Base-by-base conservation (phyloP, 1,140 invertebrate species). In the Alviniconcha marisindica region DNA sequence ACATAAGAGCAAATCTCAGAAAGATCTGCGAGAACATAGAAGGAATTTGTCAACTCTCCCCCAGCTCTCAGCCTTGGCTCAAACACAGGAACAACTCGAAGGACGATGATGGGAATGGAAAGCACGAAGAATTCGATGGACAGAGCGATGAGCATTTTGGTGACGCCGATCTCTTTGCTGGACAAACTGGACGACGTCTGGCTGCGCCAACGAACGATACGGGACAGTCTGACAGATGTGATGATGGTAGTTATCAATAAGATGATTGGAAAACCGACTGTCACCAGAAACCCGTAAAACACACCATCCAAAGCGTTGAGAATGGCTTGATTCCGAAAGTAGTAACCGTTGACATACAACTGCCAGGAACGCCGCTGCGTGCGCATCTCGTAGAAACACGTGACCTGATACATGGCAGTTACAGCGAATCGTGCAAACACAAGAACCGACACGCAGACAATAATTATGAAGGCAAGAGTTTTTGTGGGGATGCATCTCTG, bases 111-210 rank as follows among this genome's bases (percentile, higher is more conserved):
- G 28, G 63, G 63, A 28, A 33, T 7, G 18, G 63, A 66, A 4
- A 66, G 63, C 31, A 66, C 18, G 63, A 66, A 12, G 28, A 66
- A 66, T 18, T 66, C 63, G 63, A 66, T 33, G n/a, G 63, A 66
- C 18, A 66, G 24, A 66, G 31, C 31, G 63, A 66, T 66, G 63
- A 66, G 31, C 0, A 18, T 66, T 66, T 66, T 66, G 24, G 36
- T 33, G 28, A 66, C 63, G 0, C 63, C 63, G 28, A 66, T 66
- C 36, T 66, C 63, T 33, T 66, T 66, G 5, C 36, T 66, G 5
- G 63, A 33, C 28, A 66, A 18, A 2, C 18, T 60, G 56, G 31
- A 4, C 2, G 63, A 66, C n/a, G 63, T 33, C 18, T 66, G n/a
- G 2, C 63, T 33, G 14, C 63, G 63, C 63, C 63, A 66, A 2